Percentiles rank a stretch among this genome's conserved stretches.
phyloP scores from a whole-genome alignment of 2,113 vertebrate genomes.

The Capra hircus region DNA sequence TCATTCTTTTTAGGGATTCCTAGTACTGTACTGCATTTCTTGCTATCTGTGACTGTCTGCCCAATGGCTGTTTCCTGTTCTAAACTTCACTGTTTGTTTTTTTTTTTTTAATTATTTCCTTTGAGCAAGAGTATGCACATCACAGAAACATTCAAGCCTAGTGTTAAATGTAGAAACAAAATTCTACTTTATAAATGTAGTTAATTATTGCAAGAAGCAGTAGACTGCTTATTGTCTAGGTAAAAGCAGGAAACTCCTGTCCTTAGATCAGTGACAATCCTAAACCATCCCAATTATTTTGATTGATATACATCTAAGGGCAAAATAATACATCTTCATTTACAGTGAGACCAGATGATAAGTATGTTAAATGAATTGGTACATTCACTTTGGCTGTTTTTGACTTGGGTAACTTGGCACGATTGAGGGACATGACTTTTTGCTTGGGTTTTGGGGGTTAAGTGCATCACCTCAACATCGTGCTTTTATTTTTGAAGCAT shows the following conservation, averaged over 20 bases:
- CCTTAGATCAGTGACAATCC: background rate
- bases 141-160: background rate
- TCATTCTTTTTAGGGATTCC: background rate
- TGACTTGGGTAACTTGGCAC: background rate
- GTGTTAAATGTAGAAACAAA: background rate
- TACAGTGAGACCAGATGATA: background rate
- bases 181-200: background rate
- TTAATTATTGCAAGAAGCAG: background rate
- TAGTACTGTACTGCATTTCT: background rate
- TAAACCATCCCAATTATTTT: background rate
- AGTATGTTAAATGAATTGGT: background rate
- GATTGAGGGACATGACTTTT: background rate
- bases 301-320: background rate
- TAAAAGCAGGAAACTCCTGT: background rate
- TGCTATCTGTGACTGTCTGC: background rate
- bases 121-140: background rate
- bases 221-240: background rate
- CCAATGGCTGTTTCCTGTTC: background rate
- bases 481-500: slow-evolving; percentile 6
- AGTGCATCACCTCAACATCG: background rate
- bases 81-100: background rate
- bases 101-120: background rate
- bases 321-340: background rate
- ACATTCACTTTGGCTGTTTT: slow-evolving; percentile 19
- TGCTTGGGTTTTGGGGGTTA: slow-evolving; percentile 7